phyloP scores from a whole-genome alignment of 2,888 invertebrate genomes.

The Monoplex corrugatus region DNA sequence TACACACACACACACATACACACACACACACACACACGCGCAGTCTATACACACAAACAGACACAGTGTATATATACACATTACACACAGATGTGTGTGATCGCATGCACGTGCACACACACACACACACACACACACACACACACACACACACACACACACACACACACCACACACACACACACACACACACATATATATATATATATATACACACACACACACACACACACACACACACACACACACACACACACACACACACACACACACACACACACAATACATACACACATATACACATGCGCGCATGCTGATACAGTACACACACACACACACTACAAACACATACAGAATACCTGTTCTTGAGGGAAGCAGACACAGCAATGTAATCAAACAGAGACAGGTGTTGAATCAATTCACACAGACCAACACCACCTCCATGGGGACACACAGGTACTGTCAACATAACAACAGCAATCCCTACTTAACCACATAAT shows the following conservation, averaged over 20 bases:
- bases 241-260: neutral
- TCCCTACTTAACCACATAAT: neutral
- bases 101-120: neutral
- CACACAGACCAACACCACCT: slow-evolving; percentile 96
- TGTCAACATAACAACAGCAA: too few relatives aligned
- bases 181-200: neutral
- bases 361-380: slow-evolving; percentile 87
- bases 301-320: neutral
- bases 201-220: too few relatives aligned
- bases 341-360: slow-evolving; percentile 67
- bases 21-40: neutral
- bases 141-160: neutral
- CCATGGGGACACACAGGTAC: slow-evolving; percentile 97
- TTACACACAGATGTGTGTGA: neutral
- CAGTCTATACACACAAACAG: neutral
- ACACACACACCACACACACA: slow-evolving; percentile 24
- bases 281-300: slow-evolving; percentile 25
- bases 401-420: slow-evolving; percentile 95
- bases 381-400: slow-evolving; percentile 92
- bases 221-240: neutral
- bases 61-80: neutral
- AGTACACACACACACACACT: neutral
- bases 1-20: neutral
- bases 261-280: neutral
- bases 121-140: neutral